Evolutionary conservation across 1,140 invertebrate genomes (phyloP).

Genomic region (Drosophila murphyi): DNA sequence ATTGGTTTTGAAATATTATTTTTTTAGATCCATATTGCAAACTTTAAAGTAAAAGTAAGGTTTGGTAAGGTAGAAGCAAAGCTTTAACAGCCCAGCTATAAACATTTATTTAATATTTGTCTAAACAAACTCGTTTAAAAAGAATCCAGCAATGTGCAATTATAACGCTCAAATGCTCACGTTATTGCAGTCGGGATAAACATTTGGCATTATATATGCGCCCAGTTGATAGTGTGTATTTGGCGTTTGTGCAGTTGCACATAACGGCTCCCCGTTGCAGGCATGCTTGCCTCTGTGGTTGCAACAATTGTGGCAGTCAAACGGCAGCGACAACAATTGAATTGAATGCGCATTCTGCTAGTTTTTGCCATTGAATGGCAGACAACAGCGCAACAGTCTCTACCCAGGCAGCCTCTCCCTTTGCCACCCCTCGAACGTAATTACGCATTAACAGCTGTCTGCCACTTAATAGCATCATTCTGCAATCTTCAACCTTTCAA

Average conservation of each 20-base stretch:
- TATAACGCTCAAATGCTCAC: background rate
- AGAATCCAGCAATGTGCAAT: background rate
- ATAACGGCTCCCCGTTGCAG: background rate
- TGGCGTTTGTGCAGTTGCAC: background rate
- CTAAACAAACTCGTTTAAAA: too few species aligned
- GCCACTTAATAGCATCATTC: slow-evolving; percentile 43
- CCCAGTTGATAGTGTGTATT: background rate
- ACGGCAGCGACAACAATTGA: slow-evolving; percentile 20
- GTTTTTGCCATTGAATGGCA: slow-evolving; percentile 10
- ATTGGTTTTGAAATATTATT: too few species aligned
- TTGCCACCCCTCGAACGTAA: slow-evolving; percentile 16
- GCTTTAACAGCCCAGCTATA: too few species aligned
- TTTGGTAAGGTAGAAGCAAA: too few species aligned
- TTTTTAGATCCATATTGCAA: too few species aligned
- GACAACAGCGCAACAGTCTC: background rate
- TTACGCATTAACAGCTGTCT: slow-evolving; percentile 70
- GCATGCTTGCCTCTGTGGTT: background rate
- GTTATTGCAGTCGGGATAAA: background rate
- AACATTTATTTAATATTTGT: too few species aligned
- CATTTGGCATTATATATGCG: background rate
- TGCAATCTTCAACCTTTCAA: background rate
- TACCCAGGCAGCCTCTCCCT: background rate
- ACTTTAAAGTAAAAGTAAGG: too few species aligned
- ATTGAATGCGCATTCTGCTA: slow-evolving; percentile 33
- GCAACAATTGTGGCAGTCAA: slow-evolving; percentile 1